phyloP scores from a whole-genome alignment of 2,888 invertebrate genomes.

The Ceramica pisi region DNA sequence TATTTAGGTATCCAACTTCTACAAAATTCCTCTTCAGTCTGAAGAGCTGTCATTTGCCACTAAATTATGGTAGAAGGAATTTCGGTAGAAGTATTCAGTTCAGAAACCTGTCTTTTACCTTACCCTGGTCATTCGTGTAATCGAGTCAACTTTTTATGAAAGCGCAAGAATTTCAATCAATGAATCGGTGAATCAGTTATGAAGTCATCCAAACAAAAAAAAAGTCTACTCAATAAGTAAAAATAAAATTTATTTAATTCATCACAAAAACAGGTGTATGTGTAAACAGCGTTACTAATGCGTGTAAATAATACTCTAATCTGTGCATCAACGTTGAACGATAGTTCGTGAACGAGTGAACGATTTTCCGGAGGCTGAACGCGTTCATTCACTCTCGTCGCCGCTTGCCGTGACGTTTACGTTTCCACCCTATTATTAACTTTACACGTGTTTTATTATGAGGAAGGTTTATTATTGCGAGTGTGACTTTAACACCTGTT shows the following conservation, averaged over 20 bases:
- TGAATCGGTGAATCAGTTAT: no score
- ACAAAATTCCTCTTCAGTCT: no score
- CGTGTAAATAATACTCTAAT: constrained; percentile 76
- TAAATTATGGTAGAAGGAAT: no score
- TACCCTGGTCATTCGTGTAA: no score
- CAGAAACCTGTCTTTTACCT: no score
- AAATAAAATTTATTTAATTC: constrained; percentile 20
- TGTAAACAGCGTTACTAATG: constrained; percentile 77
- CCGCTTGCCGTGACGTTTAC: constrained; percentile 72
- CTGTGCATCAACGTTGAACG: constrained; percentile 78
- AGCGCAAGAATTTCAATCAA: neutral
- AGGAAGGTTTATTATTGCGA: constrained; percentile 19
- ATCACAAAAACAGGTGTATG: constrained; percentile 45
- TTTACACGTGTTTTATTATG: constrained; percentile 28
- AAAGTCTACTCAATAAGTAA: neutral
- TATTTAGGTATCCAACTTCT: no score
- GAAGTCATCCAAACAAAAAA: neutral
- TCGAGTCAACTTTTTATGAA: no score
- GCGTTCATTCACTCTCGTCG: constrained; percentile 70
- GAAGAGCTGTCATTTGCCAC: no score
- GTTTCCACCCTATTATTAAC: constrained; percentile 50
- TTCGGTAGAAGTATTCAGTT: no score
- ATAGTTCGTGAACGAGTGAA: constrained; percentile 73
- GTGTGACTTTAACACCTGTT: constrained; percentile 21
- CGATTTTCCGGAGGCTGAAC: constrained; percentile 84